Base-by-base conservation (phyloP, 2,113 vertebrate species). In the Nipponia nippon region DNA sequence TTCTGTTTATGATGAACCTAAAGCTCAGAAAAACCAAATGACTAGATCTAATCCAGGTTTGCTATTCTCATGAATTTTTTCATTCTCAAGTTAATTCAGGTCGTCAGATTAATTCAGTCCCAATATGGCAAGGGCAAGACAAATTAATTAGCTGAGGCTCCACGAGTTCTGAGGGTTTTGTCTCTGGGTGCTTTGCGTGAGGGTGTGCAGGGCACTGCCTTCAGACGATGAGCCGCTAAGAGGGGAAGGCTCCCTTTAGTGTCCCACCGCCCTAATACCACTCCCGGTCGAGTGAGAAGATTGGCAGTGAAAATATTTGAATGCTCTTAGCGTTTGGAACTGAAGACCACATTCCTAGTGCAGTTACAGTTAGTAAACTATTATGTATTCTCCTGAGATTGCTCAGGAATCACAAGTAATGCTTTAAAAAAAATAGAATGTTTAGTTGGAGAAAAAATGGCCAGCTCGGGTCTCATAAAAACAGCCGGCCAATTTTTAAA, bases 11-110 rank as follows among this genome's bases (percentile, higher is more conserved):
- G 27, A 34, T n/a, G 55, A 70, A 87, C 46, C n/a, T 62, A 58
- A 82, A 75, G 42, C 83, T 42, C 89, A 72, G 81, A 50, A 87
- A 91, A 79, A 32, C 3, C 73, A 62, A 65, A 61, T 6, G 21
- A n/a, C 72, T 59, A 32, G 14, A 61, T 82, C 46, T 72, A 92
- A 87, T 95, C 91, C 91, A 93, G 89, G 87, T 90, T 91, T 91
- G 47, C 87, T 56, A 25, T 87, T 56, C 62, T 76, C 56, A 72
- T 69, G 40, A 38, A 1, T 81, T 77, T 87, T 96, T 89, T 71
- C 40, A 16, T 63, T 93, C 73, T 77, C 46, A 56, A n/a, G 40
- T 87, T 69, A 91, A 92, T 94, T 92, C 70, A 46, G 47, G 36
- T 89, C 91, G 82, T 72, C 81, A 84, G 38, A 87, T 85, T 50